phyloP scores from a whole-genome alignment of 2,797 vertebrate species.

The Thaleichthys pacificus region DNA sequence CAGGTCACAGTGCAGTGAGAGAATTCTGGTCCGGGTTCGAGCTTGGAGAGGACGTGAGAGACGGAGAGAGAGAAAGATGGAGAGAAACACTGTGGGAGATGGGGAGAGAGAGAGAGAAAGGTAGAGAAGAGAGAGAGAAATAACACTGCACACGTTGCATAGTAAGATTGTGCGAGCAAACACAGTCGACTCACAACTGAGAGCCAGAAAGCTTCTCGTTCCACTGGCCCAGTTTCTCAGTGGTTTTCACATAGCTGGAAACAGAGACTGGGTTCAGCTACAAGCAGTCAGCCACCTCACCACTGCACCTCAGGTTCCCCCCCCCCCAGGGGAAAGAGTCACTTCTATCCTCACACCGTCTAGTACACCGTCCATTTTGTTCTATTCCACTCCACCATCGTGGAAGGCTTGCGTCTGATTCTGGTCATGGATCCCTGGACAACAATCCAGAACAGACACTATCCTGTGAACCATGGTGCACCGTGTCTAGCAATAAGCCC shows the following conservation, averaged over 20 bases:
- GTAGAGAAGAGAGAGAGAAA: neutral
- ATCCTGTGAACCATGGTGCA: too few relatives aligned
- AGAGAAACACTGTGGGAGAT: too few relatives aligned
- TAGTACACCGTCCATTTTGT: too few relatives aligned
- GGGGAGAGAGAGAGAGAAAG: neutral
- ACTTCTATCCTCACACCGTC: neutral
- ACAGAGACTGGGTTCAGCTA: constrained; percentile 67
- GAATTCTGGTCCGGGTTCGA: neutral
- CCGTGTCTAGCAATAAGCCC: too few relatives aligned
- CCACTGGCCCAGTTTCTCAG: constrained; percentile 86
- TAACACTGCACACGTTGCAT: constrained; percentile 27
- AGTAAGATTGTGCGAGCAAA: constrained; percentile 43
- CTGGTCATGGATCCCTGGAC: too few relatives aligned
- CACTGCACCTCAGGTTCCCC: neutral
- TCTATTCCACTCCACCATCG: too few relatives aligned
- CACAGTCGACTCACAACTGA: constrained; percentile 81
- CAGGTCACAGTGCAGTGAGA: neutral
- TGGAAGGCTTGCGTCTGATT: too few relatives aligned
- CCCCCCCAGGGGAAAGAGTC: neutral
- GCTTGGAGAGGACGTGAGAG: neutral
- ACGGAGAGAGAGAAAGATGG: neutral
- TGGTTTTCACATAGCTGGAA: constrained; percentile 86
- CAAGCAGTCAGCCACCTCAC: neutral
- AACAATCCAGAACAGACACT: too few relatives aligned
- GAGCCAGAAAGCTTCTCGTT: constrained; percentile 84